These are phyloP conservation scores for Dynastes hyllus DNA, from an alignment of 2,888 invertebrate species.

Conservation along the genomic window DNA sequence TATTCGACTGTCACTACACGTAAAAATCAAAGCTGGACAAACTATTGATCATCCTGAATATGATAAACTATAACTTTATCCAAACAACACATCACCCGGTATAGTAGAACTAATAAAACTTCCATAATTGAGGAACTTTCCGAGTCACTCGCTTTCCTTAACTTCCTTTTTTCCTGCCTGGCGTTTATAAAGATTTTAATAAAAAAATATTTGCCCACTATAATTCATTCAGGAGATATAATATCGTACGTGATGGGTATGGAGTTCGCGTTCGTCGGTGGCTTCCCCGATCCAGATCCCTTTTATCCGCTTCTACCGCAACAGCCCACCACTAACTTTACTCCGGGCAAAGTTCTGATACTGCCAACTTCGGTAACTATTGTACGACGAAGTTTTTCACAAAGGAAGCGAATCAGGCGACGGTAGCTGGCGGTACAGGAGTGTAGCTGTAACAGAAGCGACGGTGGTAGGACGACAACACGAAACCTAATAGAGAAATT, in stretches of 20 bases:
- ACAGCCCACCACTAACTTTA: slow-evolving; percentile 35
- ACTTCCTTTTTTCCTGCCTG: neutral
- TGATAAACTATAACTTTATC: too few relatives aligned
- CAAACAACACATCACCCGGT: neutral
- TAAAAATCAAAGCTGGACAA: too few relatives aligned
- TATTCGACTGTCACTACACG: too few relatives aligned
- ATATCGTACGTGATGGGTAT: slow-evolving; percentile 47
- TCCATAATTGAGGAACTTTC: slow-evolving; percentile 34
- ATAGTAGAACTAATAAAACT: slow-evolving; percentile 37
- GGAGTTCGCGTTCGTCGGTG: neutral
- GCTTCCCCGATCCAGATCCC: neutral
- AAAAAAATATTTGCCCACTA: slow-evolving; percentile 47
- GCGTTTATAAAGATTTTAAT: slow-evolving; percentile 50
- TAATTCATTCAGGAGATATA: slow-evolving; percentile 52
- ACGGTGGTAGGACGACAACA: slow-evolving; percentile 30
- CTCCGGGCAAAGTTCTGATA: slow-evolving; percentile 40
- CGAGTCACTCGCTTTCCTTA: slow-evolving; percentile 30
- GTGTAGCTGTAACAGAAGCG: slow-evolving; percentile 4
- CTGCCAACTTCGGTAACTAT: slow-evolving; percentile 43
- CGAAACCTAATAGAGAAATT: slow-evolving; percentile 46
- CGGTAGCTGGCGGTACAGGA: slow-evolving; percentile 3
- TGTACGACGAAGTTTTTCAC: slow-evolving; percentile 42
- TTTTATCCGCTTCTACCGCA: slow-evolving; percentile 25
- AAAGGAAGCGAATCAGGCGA: slow-evolving; percentile 14
- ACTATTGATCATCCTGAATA: too few relatives aligned